Conservation (phyloP, 2,888 invertebrate genomes). For the Aleiodes alternator region DNA sequence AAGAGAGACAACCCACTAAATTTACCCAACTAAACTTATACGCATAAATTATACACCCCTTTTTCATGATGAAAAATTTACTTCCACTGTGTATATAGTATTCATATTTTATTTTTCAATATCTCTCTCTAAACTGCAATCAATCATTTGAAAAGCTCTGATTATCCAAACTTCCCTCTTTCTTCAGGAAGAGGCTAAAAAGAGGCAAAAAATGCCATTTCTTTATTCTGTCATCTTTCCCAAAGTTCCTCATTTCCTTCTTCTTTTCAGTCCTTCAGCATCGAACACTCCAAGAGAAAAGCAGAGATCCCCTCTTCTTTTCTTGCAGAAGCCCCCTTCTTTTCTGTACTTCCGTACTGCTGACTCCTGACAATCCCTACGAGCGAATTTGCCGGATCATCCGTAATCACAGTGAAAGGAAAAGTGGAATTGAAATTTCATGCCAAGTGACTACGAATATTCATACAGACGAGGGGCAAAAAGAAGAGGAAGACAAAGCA, state of each 20-base stretch:
- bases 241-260: constrained; percentile 31
- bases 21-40: background rate
- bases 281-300: constrained; percentile 3
- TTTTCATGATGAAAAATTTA: background rate
- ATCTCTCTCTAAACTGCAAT: background rate
- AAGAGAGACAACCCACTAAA: background rate
- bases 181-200: no score
- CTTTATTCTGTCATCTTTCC: constrained; percentile 22
- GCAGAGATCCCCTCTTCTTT: background rate
- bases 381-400: constrained; percentile 59
- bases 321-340: background rate
- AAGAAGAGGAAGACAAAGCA: background rate
- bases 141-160: constrained; percentile 12
- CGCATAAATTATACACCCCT: background rate
- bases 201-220: constrained; percentile 7
- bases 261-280: constrained; percentile 16
- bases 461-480: background rate
- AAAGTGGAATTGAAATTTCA: constrained; percentile 64
- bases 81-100: background rate
- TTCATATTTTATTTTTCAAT: no score
- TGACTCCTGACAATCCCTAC: constrained; percentile 39
- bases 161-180: constrained; percentile 5
- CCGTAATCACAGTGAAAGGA: constrained; percentile 50
- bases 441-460: constrained; percentile 48
- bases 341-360: constrained; percentile 31